Evolutionary conservation across 2,797 vertebrate species (phyloP).

Genomic region (Dendrocincla fuliginosa): DNA sequence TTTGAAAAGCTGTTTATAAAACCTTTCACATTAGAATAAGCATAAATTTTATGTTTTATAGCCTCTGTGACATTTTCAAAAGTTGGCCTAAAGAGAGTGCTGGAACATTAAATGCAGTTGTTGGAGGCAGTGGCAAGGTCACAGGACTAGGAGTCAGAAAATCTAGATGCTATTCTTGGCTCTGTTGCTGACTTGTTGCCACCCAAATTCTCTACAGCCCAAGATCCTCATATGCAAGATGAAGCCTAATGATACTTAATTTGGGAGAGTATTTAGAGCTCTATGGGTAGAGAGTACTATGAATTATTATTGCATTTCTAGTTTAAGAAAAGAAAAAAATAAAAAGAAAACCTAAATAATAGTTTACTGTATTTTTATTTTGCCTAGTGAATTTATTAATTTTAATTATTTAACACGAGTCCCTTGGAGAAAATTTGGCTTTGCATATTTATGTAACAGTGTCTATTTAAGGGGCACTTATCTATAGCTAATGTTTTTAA

Average conservation of each 20-base stretch:
- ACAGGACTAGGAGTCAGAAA: slow-evolving; percentile 60
- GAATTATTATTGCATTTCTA: background rate
- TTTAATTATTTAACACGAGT: background rate
- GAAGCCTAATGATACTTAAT: slow-evolving; percentile 42
- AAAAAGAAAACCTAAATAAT: background rate
- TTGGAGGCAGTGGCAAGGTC: slow-evolving; percentile 57
- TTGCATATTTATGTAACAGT: background rate
- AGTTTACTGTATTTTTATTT: background rate
- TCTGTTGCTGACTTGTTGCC: slow-evolving; percentile 63
- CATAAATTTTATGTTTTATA: background rate
- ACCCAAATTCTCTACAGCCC: slow-evolving; percentile 36
- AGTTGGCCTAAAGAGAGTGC: background rate
- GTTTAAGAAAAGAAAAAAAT: background rate
- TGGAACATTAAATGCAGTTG: slow-evolving; percentile 17
- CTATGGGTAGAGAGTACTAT: background rate
- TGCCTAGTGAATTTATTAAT: background rate
- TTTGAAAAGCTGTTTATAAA: background rate
- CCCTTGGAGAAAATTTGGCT: background rate
- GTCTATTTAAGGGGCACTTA: background rate
- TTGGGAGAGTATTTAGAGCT: slow-evolving; percentile 23
- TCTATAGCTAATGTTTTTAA: background rate
- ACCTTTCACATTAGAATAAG: background rate
- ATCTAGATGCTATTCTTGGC: slow-evolving; percentile 63
- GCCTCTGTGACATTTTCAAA: slow-evolving; percentile 3
- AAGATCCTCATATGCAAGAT: slow-evolving; percentile 21